phyloP scores from a whole-genome alignment of 1,140 invertebrate species.

The Drosophila quadrilineata region DNA sequence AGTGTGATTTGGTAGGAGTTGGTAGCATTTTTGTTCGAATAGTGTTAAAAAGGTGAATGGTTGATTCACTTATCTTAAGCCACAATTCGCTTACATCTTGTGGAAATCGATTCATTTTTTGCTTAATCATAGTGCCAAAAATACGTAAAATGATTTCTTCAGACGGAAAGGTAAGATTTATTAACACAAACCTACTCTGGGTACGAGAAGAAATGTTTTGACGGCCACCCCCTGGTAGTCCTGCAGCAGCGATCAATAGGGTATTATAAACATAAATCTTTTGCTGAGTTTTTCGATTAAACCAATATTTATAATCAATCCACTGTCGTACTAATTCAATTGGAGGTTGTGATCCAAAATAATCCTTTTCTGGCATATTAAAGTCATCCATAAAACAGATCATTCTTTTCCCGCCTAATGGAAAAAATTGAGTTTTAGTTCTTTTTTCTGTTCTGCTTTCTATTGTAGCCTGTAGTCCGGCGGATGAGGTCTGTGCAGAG shows the following conservation, averaged over 20 bases:
- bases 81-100: conserved; percentile 89
- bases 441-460: conserved; percentile 91
- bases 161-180: conserved; percentile 90
- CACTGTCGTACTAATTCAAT: conserved; percentile 92
- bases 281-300: conserved; percentile 88
- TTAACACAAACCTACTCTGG: conserved; percentile 89
- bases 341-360: conserved; percentile 92
- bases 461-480: conserved; percentile 89
- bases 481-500: conserved; percentile 91
- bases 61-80: conserved; percentile 82
- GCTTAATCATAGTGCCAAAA: conserved; percentile 90
- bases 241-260: conserved; percentile 89
- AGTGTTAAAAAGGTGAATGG: conserved; percentile 88
- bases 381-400: conserved; percentile 94
- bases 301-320: conserved; percentile 95
- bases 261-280: conserved; percentile 89
- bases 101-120: conserved; percentile 89
- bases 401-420: conserved; percentile 88
- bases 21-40: conserved; percentile 89
- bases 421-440: conserved; percentile 90
- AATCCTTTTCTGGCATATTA: conserved; percentile 94
- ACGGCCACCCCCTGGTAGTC: conserved; percentile 90
- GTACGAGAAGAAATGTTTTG: conserved; percentile 89
- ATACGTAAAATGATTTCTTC: conserved; percentile 90
- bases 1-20: conserved; percentile 93